phyloP scores from a whole-genome alignment of 1,140 invertebrate species.

The Drosophila quadrilineata region DNA sequence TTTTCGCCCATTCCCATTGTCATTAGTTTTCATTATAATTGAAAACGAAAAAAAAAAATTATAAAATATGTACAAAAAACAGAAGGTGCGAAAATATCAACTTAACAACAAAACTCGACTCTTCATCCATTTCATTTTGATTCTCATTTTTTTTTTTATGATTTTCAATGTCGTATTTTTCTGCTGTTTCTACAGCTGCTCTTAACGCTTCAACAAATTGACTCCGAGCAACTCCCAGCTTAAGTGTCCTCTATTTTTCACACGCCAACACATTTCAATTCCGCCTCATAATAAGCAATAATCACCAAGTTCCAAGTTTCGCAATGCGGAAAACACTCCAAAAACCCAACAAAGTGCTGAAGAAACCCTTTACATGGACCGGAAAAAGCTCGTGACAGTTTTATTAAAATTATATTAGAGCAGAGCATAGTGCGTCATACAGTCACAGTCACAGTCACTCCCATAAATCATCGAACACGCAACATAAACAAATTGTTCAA shows the following conservation, averaged over 20 bases:
- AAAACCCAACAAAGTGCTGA: background rate
- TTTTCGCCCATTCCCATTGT: slow-evolving; percentile 27
- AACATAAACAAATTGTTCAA: too few species aligned
- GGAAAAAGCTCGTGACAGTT: slow-evolving; percentile 25
- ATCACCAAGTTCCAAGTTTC: slow-evolving; percentile 17
- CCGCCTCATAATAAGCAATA: slow-evolving; percentile 38
- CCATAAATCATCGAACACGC: too few species aligned
- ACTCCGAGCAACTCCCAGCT: slow-evolving; percentile 30
- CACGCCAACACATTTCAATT: slow-evolving; percentile 36
- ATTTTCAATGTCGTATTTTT: background rate
- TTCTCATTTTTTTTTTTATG: slow-evolving; percentile 8
- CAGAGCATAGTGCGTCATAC: slow-evolving; percentile 2
- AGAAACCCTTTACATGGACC: slow-evolving; percentile 10
- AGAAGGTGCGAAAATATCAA: slow-evolving; percentile 33
- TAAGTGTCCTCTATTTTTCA: slow-evolving; percentile 39
- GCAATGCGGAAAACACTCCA: slow-evolving; percentile 36
- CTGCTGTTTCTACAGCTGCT: background rate
- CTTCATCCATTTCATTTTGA: slow-evolving; percentile 18
- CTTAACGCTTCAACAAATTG: slow-evolving; percentile 41
- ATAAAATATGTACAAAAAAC: background rate
- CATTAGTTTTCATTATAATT: slow-evolving; percentile 36
- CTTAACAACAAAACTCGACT: slow-evolving; percentile 15
- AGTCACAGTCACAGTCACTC: too few species aligned
- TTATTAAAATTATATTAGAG: slow-evolving; percentile 27
- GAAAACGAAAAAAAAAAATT: background rate